These are phyloP conservation scores for Drosophila suzukii DNA, from an alignment of 1,140 invertebrate species.

Conservation along the genomic window DNA sequence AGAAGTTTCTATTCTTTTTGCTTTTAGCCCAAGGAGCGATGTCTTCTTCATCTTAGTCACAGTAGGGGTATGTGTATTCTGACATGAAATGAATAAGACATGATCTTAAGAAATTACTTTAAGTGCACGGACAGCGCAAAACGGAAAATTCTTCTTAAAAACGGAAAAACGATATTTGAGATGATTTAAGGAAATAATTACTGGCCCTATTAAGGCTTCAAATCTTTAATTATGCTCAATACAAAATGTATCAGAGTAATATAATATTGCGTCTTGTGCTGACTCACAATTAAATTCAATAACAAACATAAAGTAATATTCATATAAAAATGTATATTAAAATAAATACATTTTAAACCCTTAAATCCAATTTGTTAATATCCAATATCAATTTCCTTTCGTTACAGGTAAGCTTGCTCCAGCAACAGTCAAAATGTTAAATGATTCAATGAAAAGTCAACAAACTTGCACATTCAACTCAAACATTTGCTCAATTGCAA, in stretches of 20 bases:
- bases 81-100: constrained; percentile 53
- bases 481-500: constrained; percentile 58
- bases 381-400: not conserved
- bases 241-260: too few relatives aligned
- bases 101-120: constrained; percentile 34
- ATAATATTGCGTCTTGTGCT: too few relatives aligned
- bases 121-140: constrained; percentile 10
- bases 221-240: too few relatives aligned
- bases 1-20: constrained; percentile 24
- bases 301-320: too few relatives aligned
- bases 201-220: too few relatives aligned
- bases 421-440: not conserved
- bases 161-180: not conserved
- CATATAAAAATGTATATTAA: not conserved
- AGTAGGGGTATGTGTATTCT: not conserved
- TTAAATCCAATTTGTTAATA: not conserved
- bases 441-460: constrained; percentile 7
- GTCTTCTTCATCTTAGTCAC: constrained; percentile 13
- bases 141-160: not conserved
- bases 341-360: not conserved
- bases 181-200: not conserved
- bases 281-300: too few relatives aligned
- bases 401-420: constrained; percentile 57
- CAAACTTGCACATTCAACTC: constrained; percentile 42
- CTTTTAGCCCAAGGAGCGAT: not conserved